Evolutionary conservation across 2,888 invertebrate species (phyloP).

Genomic region (Drosophila formosana): DNA sequence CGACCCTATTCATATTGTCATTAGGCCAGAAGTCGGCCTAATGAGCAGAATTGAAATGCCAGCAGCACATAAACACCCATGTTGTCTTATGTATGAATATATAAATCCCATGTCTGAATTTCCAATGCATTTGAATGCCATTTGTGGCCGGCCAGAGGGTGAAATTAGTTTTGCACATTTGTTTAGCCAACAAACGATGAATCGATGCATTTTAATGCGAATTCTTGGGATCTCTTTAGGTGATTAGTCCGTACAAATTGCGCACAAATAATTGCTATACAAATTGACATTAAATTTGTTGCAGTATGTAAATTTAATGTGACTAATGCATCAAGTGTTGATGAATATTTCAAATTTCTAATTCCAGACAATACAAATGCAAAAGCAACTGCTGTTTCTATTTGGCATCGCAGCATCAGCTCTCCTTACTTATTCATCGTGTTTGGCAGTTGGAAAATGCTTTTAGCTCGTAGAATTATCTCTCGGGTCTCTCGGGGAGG

Average conservation of each 20-base stretch:
- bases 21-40: not conserved
- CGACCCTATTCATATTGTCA: not conserved
- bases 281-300: slow-evolving; percentile 13
- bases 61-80: not conserved
- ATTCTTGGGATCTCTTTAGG: not conserved
- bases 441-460: slow-evolving; percentile 21
- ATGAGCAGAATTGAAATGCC: not conserved
- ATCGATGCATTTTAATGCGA: not conserved
- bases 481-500: slow-evolving; percentile 5
- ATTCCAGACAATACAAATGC: slow-evolving; percentile 17
- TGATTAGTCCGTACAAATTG: slow-evolving; percentile 2
- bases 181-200: not conserved
- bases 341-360: slow-evolving; percentile 17
- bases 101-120: not conserved
- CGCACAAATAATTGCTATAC: not conserved
- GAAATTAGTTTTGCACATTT: not conserved
- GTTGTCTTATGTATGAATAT: not conserved
- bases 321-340: slow-evolving; percentile 1
- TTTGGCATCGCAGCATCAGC: not conserved
- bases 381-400: not conserved
- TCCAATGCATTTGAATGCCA: not conserved
- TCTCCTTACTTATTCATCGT: slow-evolving; percentile 20
- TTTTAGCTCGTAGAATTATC: slow-evolving; percentile 15
- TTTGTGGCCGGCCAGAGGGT: not conserved
- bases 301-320: slow-evolving; percentile 18